Evolutionary conservation across 2,888 invertebrate species (phyloP), one percentile per base, ranked within the genome.

Genomic region (Baccha elongata): DNA sequence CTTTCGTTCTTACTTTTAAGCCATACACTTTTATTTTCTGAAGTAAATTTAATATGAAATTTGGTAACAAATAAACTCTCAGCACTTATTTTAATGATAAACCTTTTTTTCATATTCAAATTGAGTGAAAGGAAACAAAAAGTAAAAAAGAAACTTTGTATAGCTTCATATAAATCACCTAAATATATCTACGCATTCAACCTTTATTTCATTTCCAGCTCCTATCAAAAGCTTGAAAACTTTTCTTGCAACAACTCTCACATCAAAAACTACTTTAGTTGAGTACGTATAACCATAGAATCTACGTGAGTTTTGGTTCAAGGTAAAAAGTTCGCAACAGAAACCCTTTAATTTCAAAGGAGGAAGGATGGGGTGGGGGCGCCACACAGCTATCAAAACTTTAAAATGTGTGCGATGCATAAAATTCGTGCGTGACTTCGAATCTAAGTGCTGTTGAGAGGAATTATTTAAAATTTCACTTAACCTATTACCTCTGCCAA

Each of bases 371-470:
- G n/a, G n/a, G n/a, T n/a, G n/a, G n/a, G n/a, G n/a, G n/a, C n/a
- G n/a, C n/a, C 32, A 32, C 32, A 52, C 19, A 29, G 11, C 53
- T 53, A 35, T 35, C 21, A 15, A n/a, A 53, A 53, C 35, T 35
- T 35, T 21, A 7, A 37, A 11, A 8, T 17, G 46, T 19, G 32
- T 65, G 69, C 46, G 37, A 58, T 80, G 79, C 71, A 75, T 81
- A 81, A 80, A 75, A 40, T 75, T 60, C 75, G 75, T 81, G 75
- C 80, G 69, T 81, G 80, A 81, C 71, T 75, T 65, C 50, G 32
- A 17, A 8, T 52, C 53, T 65, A 75, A 75, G 69, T 71, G 80
- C 58, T 74, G 37, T 35, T 58, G 55, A 21, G 17, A 4, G 2
- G 13, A 52, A 23, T 42, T 46, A n/a, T n/a, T n/a, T n/a, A n/a